Base-by-base conservation (phyloP, 2,113 vertebrate species). In the Geothlypis trichas region DNA sequence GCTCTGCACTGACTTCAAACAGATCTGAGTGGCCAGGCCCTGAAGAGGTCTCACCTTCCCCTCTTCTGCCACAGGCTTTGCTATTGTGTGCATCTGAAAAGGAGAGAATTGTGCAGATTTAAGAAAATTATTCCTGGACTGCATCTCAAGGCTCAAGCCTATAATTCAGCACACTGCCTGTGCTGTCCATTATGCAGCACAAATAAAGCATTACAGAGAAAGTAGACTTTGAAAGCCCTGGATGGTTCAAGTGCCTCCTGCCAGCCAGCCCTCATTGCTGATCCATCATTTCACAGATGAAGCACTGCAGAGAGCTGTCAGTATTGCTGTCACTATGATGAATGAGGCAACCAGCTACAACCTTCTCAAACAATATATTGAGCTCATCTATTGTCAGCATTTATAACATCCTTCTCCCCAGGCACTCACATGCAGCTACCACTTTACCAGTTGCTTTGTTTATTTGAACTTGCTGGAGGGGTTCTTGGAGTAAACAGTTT, bases 251-350 rank as follows among this genome's bases (percentile, higher is more conserved):
- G 49, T 8, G 1, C 37, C 84, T 91, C 68, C 58, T 82, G 90
- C 78, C 80, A 95, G 88, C 58, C 54, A 83, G 61, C 63, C 27
- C 33, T 97, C 79, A 27, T 49, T 92, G 89, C 78, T 93, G 91
- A 96, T 91, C 96, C 81, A 82, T 96, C 95, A 95, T 91, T 95
- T 96, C 88, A 82, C 88, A 94, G 90, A 94, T 87, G 93, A 96
- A 97, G 74, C 84, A 59, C 91, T 88, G 83, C 83, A 95, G 94
- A 97, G 89, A 91, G 58, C 90, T 95, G 95, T 92, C 96, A 92
- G 81, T 97, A 96, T 57, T 94, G 75, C 93, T 96, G 95, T 94
- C 91, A 91, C 55, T 54, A 77, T 95, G 96, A 97, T 95, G 85
- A 97, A 97, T 96, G 94, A 96, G 75, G 52, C 72, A 31, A 91